Conservation (phyloP, 2,797 vertebrate genomes). For the Pteropus rufus region DNA sequence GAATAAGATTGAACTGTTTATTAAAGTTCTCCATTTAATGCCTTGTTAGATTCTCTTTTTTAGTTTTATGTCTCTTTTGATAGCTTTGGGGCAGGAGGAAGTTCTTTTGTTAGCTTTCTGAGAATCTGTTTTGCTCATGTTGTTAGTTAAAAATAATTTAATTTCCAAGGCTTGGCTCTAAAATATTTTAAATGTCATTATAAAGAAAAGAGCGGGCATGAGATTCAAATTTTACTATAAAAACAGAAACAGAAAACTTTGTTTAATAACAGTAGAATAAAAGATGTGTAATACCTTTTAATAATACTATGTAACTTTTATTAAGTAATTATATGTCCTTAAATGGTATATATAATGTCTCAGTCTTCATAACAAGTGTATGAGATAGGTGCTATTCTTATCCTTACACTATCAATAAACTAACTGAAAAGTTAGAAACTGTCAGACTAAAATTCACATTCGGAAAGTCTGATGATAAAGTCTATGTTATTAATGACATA, state of each 20-base stretch:
- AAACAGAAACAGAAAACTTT: neutral
- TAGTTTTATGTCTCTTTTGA: neutral
- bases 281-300: neutral
- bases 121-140: neutral
- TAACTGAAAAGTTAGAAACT: neutral
- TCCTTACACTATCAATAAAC: neutral
- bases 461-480: neutral
- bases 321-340: neutral
- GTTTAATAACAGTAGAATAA: neutral
- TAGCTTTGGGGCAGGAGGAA: neutral
- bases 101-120: neutral
- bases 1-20: neutral
- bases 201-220: neutral
- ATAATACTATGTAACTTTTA: neutral
- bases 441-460: neutral
- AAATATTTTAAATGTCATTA: neutral
- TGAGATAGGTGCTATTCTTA: neutral
- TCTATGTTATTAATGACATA: neutral
- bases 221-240: neutral
- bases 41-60: neutral
- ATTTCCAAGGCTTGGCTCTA: neutral
- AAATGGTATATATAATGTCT: neutral
- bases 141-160: neutral
- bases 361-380: neutral
- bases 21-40: neutral